phyloP scores from a whole-genome alignment of 1,140 invertebrate species.

The Papilio helenus region DNA sequence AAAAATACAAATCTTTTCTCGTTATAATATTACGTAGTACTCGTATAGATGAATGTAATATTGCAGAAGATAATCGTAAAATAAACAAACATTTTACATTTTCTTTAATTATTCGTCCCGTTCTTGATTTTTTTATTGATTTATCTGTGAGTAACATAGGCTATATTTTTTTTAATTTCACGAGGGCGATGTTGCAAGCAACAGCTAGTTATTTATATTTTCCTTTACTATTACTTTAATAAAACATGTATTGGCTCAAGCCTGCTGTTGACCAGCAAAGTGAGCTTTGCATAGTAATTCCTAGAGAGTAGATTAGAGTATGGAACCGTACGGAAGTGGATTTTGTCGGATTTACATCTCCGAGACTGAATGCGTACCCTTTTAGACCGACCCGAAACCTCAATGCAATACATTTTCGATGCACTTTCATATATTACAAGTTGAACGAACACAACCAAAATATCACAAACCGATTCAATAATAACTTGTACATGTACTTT shows the following conservation, averaged over 20 bases:
- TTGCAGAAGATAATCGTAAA: too few species aligned
- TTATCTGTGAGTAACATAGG: too few species aligned
- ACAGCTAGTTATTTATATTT: too few species aligned
- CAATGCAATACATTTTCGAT: background rate
- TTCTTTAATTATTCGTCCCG: too few species aligned
- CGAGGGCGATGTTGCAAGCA: too few species aligned
- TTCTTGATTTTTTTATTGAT: too few species aligned
- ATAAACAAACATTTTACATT: too few species aligned
- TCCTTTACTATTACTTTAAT: background rate
- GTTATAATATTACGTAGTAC: too few species aligned
- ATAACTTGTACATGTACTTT: background rate
- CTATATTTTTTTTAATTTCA: too few species aligned
- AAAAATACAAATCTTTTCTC: too few species aligned
- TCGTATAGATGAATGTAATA: too few species aligned
- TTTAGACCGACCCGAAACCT: background rate
- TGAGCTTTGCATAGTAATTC: conserved; percentile 35
- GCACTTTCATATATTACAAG: background rate
- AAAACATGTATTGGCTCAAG: conserved; percentile 16
- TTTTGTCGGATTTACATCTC: conserved; percentile 32
- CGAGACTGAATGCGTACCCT: conserved; percentile 1
- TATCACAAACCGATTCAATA: background rate
- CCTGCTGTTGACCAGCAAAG: conserved; percentile 28
- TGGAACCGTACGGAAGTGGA: conserved; percentile 36
- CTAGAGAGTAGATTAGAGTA: conserved; percentile 34
- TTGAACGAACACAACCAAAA: background rate